Evolutionary conservation across 2,797 vertebrate genomes (phyloP), one percentile per base, ranked within the genome.

Genomic region (Danio jaintianensis): DNA sequence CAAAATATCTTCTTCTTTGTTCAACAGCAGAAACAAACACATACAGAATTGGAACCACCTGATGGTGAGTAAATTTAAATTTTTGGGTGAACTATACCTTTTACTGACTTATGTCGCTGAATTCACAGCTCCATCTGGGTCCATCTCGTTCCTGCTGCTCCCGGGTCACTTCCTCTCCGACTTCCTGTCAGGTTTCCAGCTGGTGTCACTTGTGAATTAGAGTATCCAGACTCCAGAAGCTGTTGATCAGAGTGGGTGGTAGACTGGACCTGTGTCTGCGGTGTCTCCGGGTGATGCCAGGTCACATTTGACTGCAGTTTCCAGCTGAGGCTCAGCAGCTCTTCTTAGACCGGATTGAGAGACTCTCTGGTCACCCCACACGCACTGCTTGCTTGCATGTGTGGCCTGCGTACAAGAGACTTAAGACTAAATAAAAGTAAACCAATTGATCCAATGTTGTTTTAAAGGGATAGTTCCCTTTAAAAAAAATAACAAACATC

Each of bases 221-320:
- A 89, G 91, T 86, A 88, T 88, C 83, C 89, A 88, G 88, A 85
- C 86, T 89, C 87, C 88, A 90, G 87, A 86, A 88, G 81, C 85
- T 84, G 84, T 83, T 78, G 52, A 10, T 8, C 64, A 47, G 63
- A 69, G 53, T 76, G 36, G 40, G 52, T 56, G 18, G 15, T 56
- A 9, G 20, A 16, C 55, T 89, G 85, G 84, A 85, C 76, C 83
- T 91, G 81, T 83, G 89, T 45, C 90, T 90, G 87, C 90, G 89
- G 87, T 90, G 90, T 87, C 89, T 91, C 89, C 86, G 88, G 89
- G 91, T 86, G 86, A 83, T 91, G 90, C 90, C 90, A 92, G 90
- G 88, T 90, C 88, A 71, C 36, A 79, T 71, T 43, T 63, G 68
- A 72, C 56, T 58, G 36, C 43, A 64, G 68, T 18, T 79, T 29